A percentile compares a stretch with the other conserved stretches of the same genome.
phyloP scores from a whole-genome alignment of 2,797 vertebrate species.

The Takifugu ocellatus region DNA sequence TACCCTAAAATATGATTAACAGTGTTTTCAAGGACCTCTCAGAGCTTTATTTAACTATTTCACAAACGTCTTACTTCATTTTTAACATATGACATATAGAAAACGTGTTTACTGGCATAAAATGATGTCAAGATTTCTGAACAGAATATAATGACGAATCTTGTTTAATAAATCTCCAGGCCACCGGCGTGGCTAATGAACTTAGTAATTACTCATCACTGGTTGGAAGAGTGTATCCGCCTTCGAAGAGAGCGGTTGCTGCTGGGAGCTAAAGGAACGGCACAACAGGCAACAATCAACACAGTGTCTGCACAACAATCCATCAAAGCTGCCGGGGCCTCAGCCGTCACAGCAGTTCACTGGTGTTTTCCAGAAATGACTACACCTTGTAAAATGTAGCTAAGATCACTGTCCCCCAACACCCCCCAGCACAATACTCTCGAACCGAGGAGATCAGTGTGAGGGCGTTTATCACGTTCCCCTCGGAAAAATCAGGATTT shows the following conservation, averaged over 20 bases:
- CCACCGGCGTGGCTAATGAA: constrained; percentile 75
- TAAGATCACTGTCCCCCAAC: constrained; percentile 78
- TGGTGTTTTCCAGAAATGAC: constrained; percentile 82
- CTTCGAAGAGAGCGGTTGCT: constrained; percentile 76
- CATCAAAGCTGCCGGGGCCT: constrained; percentile 87
- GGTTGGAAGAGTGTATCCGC: constrained; percentile 68
- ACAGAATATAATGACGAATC: constrained; percentile 60
- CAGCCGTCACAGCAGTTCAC: constrained; percentile 79
- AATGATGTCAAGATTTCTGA: constrained; percentile 37
- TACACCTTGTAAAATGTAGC: constrained; percentile 78
- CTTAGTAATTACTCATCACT: constrained; percentile 86
- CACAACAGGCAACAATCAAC: constrained; percentile 84
- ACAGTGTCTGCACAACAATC: constrained; percentile 86
- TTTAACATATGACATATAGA: neutral
- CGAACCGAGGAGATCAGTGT: constrained; percentile 68
- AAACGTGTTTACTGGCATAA: neutral
- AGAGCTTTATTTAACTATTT: too few relatives aligned
- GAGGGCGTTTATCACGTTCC: constrained; percentile 67
- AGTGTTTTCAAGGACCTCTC: too few relatives aligned
- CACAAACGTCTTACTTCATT: neutral
- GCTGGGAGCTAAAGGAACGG: constrained; percentile 74
- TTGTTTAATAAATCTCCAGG: constrained; percentile 72
- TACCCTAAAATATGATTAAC: too few relatives aligned
- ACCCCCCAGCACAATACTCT: constrained; percentile 72
- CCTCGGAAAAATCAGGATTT: constrained; percentile 47